phyloP scores from a whole-genome alignment of 2,888 invertebrate genomes.

The Lomographa bimaculata region DNA sequence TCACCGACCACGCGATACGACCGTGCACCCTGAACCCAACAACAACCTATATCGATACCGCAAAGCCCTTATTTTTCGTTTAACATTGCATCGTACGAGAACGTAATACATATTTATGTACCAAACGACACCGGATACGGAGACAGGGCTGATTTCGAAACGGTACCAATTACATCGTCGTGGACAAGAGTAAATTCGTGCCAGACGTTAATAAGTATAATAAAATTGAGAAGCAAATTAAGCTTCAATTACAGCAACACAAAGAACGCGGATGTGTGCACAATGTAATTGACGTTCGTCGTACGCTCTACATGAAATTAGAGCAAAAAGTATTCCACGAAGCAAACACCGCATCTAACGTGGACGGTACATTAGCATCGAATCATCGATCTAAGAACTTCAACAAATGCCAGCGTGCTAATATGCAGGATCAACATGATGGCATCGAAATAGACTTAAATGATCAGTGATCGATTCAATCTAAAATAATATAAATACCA shows the following conservation, averaged over 20 bases:
- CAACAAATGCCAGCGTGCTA: conserved; percentile 27
- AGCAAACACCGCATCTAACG: conserved; percentile 20
- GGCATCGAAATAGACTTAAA: too few relatives aligned
- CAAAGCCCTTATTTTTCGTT: conserved; percentile 55
- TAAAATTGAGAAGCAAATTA: conserved; percentile 29
- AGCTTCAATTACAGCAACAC: conserved; percentile 30
- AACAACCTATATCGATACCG: conserved; percentile 61
- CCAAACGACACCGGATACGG: conserved; percentile 16
- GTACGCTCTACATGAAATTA: conserved; percentile 35
- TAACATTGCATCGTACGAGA: conserved; percentile 13
- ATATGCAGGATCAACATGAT: conserved; percentile 19
- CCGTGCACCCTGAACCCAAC: conserved; percentile 74
- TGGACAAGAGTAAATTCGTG: conserved; percentile 24
- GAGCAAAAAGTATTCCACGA: conserved; percentile 41
- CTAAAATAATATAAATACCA: too few relatives aligned
- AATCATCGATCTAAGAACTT: conserved; percentile 34
- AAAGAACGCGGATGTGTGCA: conserved; percentile 40
- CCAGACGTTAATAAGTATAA: conserved; percentile 24
- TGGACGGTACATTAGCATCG: conserved; percentile 35
- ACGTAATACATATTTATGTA: conserved; percentile 7
- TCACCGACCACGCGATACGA: conserved; percentile 71
- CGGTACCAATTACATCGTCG: conserved; percentile 12
- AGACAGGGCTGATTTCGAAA: conserved; percentile 22
- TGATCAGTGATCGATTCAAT: too few relatives aligned
- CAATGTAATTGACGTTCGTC: conserved; percentile 38